These are phyloP conservation scores for Andrena trimmerana DNA, from an alignment of 2,888 invertebrate genomes.

Conservation along the genomic window DNA sequence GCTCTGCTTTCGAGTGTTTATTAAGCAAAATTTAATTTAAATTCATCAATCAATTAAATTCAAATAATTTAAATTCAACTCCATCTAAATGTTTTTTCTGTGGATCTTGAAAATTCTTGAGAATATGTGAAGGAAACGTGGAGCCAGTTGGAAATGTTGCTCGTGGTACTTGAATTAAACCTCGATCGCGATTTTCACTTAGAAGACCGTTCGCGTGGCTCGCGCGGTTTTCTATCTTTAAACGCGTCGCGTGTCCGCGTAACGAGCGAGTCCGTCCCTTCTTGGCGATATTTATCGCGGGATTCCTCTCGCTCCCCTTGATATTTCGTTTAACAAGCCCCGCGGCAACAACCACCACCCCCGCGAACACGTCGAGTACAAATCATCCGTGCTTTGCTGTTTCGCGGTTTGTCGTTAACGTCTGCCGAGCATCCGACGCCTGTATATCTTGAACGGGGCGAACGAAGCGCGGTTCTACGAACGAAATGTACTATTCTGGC, in stretches of 20 bases:
- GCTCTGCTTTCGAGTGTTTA: no score
- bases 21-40: no score
- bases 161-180: neutral
- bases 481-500: slow-evolving; percentile 12
- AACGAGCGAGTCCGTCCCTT: slow-evolving; percentile 31
- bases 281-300: slow-evolving; percentile 58
- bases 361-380: slow-evolving; percentile 20
- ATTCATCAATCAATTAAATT: no score
- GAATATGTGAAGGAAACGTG: no score
- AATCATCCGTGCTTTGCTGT: slow-evolving; percentile 38
- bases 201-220: neutral
- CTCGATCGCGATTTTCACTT: neutral
- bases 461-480: slow-evolving; percentile 22
- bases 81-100: no score
- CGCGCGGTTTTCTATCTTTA: slow-evolving; percentile 46
- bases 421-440: neutral
- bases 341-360: neutral
- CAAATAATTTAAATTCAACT: no score
- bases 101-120: no score
- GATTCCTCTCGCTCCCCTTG: slow-evolving; percentile 37
- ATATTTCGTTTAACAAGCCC: slow-evolving; percentile 46
- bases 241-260: slow-evolving; percentile 25
- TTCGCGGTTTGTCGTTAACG: slow-evolving; percentile 40
- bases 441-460: slow-evolving; percentile 12
- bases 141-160: neutral